phyloP scores from a whole-genome alignment of 2,113 vertebrate genomes.

The Rhinoderma darwinii region DNA sequence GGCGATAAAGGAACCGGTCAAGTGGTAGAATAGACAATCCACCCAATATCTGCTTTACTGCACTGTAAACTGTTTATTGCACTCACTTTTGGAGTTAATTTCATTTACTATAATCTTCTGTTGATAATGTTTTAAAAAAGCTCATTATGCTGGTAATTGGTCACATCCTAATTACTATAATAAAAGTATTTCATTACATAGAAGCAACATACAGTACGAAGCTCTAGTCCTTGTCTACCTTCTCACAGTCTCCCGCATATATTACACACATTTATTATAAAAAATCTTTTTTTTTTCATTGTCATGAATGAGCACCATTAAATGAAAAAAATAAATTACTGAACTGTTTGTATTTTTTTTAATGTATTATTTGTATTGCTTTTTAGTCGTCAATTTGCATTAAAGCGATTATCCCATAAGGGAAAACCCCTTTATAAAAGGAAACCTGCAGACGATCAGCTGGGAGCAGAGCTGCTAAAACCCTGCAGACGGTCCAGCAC shows the following conservation, averaged over 20 bases:
- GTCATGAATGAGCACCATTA: too few relatives aligned
- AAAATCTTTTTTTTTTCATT: too few relatives aligned
- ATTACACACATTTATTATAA: too few relatives aligned
- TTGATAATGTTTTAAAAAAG: conserved; percentile 75
- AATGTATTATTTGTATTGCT: too few relatives aligned
- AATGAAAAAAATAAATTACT: too few relatives aligned
- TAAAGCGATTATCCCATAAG: too few relatives aligned
- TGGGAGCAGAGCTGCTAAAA: too few relatives aligned
- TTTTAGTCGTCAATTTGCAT: too few relatives aligned
- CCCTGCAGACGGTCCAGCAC: too few relatives aligned
- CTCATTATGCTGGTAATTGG: conserved; percentile 66
- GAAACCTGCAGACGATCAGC: too few relatives aligned
- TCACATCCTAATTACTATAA: neutral
- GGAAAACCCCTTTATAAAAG: too few relatives aligned
- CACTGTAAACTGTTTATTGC: conserved; percentile 79
- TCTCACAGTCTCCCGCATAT: neutral
- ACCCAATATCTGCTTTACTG: conserved; percentile 73
- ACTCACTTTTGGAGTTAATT: conserved; percentile 72
- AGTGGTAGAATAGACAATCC: conserved; percentile 68
- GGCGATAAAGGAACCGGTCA: conserved; percentile 72
- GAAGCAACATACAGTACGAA: neutral
- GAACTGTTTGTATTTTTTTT: too few relatives aligned
- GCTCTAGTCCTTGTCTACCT: neutral
- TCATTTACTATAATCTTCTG: conserved; percentile 70
- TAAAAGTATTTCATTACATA: conserved; percentile 32